phyloP scores from a whole-genome alignment of 2,888 invertebrate species.

The Tipula lateralis region DNA sequence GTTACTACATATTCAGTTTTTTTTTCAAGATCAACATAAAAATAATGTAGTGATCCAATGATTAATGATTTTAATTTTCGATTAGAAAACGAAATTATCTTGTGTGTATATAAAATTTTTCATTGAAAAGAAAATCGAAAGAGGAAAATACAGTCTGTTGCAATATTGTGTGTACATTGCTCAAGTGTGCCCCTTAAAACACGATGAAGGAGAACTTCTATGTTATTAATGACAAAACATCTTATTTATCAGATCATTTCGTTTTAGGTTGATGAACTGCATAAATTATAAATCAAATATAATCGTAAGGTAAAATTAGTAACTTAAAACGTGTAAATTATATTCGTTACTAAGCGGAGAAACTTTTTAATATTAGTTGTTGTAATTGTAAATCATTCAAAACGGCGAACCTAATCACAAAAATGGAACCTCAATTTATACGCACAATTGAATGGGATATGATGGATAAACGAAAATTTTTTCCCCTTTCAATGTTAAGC shows the following conservation, averaged over 20 bases:
- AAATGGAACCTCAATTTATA: constrained; percentile 46
- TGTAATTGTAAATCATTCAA: neutral
- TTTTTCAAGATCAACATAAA: neutral
- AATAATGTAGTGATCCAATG: neutral
- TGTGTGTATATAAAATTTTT: neutral
- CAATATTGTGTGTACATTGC: neutral
- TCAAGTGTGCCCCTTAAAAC: neutral
- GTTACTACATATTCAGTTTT: neutral
- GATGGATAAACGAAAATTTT: constrained; percentile 95
- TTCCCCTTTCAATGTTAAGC: constrained; percentile 85
- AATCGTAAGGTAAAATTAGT: neutral
- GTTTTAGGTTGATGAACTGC: neutral
- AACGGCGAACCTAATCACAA: neutral
- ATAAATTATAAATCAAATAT: neutral
- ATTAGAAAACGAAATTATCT: neutral
- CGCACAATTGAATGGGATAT: constrained; percentile 94
- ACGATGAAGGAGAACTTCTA: too few species aligned
- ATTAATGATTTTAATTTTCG: neutral
- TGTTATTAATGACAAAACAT: neutral
- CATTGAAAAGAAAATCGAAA: neutral
- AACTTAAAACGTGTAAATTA: neutral
- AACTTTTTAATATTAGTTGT: neutral
- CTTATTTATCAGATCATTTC: neutral
- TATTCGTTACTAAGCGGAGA: neutral
- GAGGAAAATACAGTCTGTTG: neutral